Percentiles rank a stretch among this genome's conserved stretches.
phyloP scores from a whole-genome alignment of 2,888 invertebrate genomes.

The Oligia fasciuncula region DNA sequence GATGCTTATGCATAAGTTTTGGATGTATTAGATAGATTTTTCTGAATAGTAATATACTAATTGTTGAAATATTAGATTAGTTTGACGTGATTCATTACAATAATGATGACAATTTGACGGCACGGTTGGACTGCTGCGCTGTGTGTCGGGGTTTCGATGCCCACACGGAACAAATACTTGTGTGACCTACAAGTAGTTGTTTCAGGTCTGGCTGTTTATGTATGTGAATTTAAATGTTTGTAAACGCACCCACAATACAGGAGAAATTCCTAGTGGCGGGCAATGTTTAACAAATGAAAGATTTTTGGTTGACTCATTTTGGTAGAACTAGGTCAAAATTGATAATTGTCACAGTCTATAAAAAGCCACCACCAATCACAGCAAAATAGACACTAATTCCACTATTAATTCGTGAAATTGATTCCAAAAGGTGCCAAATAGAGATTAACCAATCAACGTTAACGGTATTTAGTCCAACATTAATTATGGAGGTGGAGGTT shows the following conservation, averaged over 20 bases:
- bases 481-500: conserved; percentile 5
- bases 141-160: no score
- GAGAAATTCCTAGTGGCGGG: no score
- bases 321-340: not conserved
- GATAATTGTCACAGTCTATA: not conserved
- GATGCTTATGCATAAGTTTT: no score
- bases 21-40: not conserved
- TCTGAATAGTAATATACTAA: not conserved
- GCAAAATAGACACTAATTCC: not conserved
- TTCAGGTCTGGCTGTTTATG: no score
- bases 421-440: conserved; percentile 2
- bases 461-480: not conserved
- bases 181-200: no score
- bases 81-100: not conserved
- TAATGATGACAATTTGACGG: not conserved
- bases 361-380: not conserved
- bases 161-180: no score
- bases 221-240: no score
- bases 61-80: not conserved
- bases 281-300: no score
- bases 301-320: not conserved
- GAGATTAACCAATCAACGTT: not conserved
- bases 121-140: no score
- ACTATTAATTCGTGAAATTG: not conserved
- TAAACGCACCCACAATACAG: no score